Evolutionary conservation across 2,888 invertebrate genomes (phyloP).

Genomic region (Euplexia lucipara): DNA sequence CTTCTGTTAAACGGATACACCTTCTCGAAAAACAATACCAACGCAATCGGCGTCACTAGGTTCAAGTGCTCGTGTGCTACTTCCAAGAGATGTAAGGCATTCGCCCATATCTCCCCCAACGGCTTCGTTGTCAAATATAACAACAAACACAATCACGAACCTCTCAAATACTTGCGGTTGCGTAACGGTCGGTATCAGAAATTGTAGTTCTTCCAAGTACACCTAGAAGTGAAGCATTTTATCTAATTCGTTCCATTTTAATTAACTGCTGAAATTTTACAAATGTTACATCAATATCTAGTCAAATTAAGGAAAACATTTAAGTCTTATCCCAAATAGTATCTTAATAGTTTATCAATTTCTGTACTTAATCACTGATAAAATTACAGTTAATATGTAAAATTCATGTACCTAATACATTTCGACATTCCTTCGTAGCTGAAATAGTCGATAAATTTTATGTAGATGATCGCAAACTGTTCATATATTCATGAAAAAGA

Average conservation of each 20-base stretch:
- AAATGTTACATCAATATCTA: conserved; percentile 1
- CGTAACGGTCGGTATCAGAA: conserved; percentile 47
- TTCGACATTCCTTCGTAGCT: background rate
- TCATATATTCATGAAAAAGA: background rate
- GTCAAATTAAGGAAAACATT: conserved; percentile 2
- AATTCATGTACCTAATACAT: background rate
- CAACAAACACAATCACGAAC: conserved; percentile 65
- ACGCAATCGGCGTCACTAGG: conserved; percentile 50
- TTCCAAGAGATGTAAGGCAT: conserved; percentile 65
- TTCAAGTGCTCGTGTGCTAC: conserved; percentile 61
- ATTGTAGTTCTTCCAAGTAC: conserved; percentile 3
- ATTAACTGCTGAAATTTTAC: background rate
- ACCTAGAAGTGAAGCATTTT: background rate
- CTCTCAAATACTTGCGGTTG: conserved; percentile 49
- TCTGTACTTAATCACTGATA: background rate
- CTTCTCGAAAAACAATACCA: conserved; percentile 62
- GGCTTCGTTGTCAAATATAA: conserved; percentile 47
- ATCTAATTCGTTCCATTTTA: background rate
- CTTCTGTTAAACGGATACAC: conserved; percentile 65
- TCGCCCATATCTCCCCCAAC: conserved; percentile 55
- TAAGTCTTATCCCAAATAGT: background rate
- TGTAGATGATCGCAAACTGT: conserved; percentile 10
- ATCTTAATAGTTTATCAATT: conserved; percentile 1
- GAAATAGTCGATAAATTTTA: background rate
- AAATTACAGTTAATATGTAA: conserved; percentile 4